Base-by-base conservation (phyloP, 1,140 invertebrate genomes). In the Caenorhabditis brenneri region DNA sequence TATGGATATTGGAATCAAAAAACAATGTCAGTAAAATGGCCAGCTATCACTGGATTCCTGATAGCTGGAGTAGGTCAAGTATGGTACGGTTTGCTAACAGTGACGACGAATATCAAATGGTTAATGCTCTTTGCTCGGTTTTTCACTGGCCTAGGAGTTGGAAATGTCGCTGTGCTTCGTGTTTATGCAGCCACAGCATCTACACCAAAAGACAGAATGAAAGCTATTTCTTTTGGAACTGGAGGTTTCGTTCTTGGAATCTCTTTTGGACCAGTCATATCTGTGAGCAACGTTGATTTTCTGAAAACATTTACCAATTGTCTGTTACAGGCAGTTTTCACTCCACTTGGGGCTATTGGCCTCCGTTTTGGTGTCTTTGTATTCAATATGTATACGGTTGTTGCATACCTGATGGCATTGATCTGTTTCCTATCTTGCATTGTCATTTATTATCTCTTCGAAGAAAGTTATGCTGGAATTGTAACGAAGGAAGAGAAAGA, bases 1-100 rank as follows among this genome's bases (percentile, higher is more conserved):
- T 86, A 86, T 29, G 86, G 86, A 9, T 42, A 29, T 6, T 87
- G 86, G 86, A 87, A 86, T 80, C 85, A 87, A 46, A 86, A 86
- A 53, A 87, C 85, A 16, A 79, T 86, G 81, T 84, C 83, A 19
- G 80, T 80, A 10, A 84, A 58, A 58, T 36, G 60, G 24, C 86
- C 86, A 7, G 80, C 79, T 16, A 80, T 83, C 10, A 29, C 58
- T 36, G 86, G 86, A 33, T 58, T 87, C 24, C 53, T 86, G 12
- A 55, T 79, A 19, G 33, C 85, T 2, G 53, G 36, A n/a, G 49
- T 81, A 22, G 86, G 86, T 84, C 84, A 69, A 39, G 24, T 78
- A 3, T 49, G 55, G 42, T 39, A 46, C 12, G 60, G 55, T 24
- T 84, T 86, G 29, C 80, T 85, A 0, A 65, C 79, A 39, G 65